Evolutionary conservation across 2,888 invertebrate species (phyloP), one percentile per base, ranked within the genome.

Genomic region (Ophioninae sp.): DNA sequence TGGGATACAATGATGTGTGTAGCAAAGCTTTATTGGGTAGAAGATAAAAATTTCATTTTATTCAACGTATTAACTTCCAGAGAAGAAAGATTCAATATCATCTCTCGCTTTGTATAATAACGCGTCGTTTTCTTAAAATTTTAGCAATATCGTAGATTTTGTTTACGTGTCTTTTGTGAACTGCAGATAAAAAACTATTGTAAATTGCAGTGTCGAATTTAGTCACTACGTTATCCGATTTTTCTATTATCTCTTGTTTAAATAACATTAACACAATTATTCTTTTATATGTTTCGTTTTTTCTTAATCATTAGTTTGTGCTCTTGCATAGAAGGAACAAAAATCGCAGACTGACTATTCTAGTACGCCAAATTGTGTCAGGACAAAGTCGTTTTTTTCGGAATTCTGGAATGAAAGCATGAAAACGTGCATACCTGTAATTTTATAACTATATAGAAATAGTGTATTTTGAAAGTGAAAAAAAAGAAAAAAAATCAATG

Each of bases 91-190:
- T 81, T 64, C 77, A 79, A 65, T 56, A 82, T 82, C 80, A 79
- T 86, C 79, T 80, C 82, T 65, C 86, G 91, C 91, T 91, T 91
- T 91, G 91, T 91, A 91, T 86, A 91, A 90, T 90, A 88, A 86
- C 87, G 91, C 90, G 84, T 90, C 75, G 85, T 87, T 87, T 81
- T 79, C 81, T 75, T 81, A 72, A 82, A 79, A 30, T 82, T 75
- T 83, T 72, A 84, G 82, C 78, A 56, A 85, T 44, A 56, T 41
- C 72, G 59, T 81, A 84, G 74, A 76, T 84, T 56, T 73, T 50
- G 72, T 68, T 3, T 61, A 67, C 62, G 50, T 67, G 69, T 79
- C 56, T 70, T 78, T 67, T 70, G 75, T 62, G 67, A 61, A 78
- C 81, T 64, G 78, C 75, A 44, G 68, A 81, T 76, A 76, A 79